phyloP scores from a whole-genome alignment of 2,888 invertebrate genomes.

The Acanthoscelides obtectus region DNA sequence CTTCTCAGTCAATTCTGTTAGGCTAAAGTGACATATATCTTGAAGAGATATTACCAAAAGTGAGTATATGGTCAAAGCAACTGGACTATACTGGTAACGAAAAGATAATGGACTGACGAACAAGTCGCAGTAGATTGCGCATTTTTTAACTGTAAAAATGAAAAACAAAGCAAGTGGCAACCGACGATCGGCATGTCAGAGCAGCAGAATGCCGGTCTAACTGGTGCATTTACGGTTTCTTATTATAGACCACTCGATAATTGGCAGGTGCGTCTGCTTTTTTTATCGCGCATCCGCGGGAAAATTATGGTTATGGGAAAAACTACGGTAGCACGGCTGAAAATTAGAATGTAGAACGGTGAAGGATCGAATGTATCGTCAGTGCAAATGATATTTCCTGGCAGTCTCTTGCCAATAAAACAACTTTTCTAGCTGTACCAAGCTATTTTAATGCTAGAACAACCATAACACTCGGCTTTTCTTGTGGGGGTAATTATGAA shows the following conservation, averaged over 20 bases:
- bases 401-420: too few relatives aligned
- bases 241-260: background rate
- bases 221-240: background rate
- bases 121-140: background rate
- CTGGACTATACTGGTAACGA: background rate
- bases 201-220: background rate
- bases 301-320: background rate
- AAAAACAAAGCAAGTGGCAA: background rate
- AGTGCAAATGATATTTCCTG: too few relatives aligned
- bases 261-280: background rate
- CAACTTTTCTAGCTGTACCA: too few relatives aligned
- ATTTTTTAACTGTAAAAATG: background rate
- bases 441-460: too few relatives aligned
- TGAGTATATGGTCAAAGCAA: background rate
- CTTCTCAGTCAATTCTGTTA: too few relatives aligned
- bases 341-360: background rate
- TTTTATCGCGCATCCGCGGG: background rate
- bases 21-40: too few relatives aligned
- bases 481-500: too few relatives aligned
- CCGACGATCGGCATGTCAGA: background rate
- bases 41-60: too few relatives aligned
- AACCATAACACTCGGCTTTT: too few relatives aligned
- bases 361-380: background rate
- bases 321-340: background rate
- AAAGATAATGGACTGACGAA: background rate